Conservation (phyloP, 1,140 invertebrate genomes). For the Atta texana region DNA sequence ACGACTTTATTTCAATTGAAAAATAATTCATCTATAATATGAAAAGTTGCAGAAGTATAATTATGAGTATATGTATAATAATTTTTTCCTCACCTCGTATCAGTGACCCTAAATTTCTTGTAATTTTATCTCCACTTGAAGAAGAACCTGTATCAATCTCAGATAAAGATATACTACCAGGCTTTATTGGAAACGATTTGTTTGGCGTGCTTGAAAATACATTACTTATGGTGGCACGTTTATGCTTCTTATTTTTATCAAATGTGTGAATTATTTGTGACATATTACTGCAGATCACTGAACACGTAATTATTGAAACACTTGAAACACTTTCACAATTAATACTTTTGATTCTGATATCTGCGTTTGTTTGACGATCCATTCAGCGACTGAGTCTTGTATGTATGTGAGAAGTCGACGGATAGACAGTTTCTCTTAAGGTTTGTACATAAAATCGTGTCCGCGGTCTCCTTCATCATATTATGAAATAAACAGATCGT, state of each 20-base stretch:
- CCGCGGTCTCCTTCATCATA: not conserved
- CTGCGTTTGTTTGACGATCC: not conserved
- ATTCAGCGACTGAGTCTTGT: not conserved
- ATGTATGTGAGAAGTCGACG: not conserved
- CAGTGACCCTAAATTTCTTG: not conserved
- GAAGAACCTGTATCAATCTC: constrained; percentile 8
- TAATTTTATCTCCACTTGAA: not conserved
- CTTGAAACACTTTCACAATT: not conserved
- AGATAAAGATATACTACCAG: not conserved
- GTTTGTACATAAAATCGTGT: not conserved
- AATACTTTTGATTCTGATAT: not conserved
- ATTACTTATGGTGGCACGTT: not conserved
- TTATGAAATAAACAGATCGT: not conserved
- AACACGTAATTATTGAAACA: not conserved
- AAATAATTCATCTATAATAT: not conserved
- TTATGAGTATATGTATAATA: not conserved
- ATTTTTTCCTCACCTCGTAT: not conserved
- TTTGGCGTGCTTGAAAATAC: not conserved
- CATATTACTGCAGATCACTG: not conserved
- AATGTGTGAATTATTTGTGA: not conserved
- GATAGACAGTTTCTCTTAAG: not conserved
- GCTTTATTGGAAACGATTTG: not conserved
- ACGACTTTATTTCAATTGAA: not conserved
- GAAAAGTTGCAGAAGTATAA: not conserved
- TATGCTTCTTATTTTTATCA: not conserved